These are phyloP conservation scores for Andrena bicolor DNA, from an alignment of 2,888 invertebrate genomes.

Conservation along the genomic window DNA sequence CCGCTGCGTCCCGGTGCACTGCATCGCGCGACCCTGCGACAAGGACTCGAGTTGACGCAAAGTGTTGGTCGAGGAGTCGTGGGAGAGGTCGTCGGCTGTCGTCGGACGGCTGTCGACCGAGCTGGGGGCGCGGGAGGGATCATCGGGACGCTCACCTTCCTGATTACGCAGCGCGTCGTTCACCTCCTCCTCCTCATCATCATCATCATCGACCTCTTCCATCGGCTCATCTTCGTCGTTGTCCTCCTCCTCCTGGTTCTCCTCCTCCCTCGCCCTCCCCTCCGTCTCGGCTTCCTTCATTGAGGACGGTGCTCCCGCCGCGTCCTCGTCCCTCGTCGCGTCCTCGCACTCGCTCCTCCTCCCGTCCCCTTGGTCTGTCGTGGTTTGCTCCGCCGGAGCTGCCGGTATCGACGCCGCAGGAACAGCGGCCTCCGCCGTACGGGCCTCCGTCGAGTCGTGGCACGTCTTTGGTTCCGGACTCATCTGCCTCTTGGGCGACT, in stretches of 20 bases:
- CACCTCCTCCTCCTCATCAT: constrained; percentile 77
- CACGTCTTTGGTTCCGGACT: constrained; percentile 78
- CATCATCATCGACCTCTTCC: constrained; percentile 72
- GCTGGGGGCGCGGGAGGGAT: constrained; percentile 85
- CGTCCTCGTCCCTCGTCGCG: constrained; percentile 20
- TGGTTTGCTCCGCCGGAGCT: constrained; percentile 25
- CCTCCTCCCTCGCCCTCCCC: constrained; percentile 33
- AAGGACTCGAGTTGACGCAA: constrained; percentile 92
- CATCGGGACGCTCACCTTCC: constrained; percentile 82
- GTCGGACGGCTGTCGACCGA: constrained; percentile 87
- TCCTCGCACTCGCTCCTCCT: constrained; percentile 36
- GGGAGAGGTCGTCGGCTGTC: constrained; percentile 86
- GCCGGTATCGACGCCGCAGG: neutral
- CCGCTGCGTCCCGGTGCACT: constrained; percentile 77
- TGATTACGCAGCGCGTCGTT: constrained; percentile 77
- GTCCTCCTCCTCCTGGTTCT: constrained; percentile 79
- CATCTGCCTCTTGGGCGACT: constrained; percentile 76
- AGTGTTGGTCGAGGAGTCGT: constrained; percentile 88
- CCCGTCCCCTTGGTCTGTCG: constrained; percentile 28
- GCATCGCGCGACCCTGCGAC: constrained; percentile 91
- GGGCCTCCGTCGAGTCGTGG: constrained; percentile 40
- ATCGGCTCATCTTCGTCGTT: constrained; percentile 82
- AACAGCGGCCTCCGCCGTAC: constrained; percentile 5
- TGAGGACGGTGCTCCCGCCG: constrained; percentile 17
- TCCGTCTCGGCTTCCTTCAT: constrained; percentile 39